Conservation (phyloP, 2,113 vertebrate genomes). For the Desmodus rotundus region DNA sequence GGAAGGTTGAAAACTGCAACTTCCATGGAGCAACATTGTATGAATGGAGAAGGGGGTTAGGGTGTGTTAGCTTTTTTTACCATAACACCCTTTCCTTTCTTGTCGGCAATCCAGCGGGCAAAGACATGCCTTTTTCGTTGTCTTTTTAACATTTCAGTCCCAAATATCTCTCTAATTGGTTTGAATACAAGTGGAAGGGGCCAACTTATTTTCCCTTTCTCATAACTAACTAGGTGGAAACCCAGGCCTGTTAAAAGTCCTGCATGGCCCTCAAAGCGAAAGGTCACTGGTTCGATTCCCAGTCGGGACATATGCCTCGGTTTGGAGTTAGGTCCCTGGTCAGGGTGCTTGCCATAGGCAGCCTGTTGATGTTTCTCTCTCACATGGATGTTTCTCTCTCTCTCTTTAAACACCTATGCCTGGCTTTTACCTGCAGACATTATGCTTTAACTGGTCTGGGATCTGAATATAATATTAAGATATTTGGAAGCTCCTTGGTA, state of each 20-base stretch:
- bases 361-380: no score
- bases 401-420: neutral
- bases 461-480: neutral
- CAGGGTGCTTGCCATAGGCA: no score
- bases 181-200: neutral
- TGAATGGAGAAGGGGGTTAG: neutral
- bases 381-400: no score
- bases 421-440: neutral
- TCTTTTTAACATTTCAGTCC: neutral
- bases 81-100: neutral
- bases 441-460: neutral
- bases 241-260: neutral
- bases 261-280: neutral
- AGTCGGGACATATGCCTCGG: no score
- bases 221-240: neutral
- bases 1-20: neutral
- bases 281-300: no score
- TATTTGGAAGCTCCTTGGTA: neutral
- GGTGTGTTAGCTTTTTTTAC: neutral
- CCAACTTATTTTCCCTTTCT: neutral
- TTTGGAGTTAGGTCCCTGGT: no score
- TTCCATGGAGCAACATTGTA: neutral
- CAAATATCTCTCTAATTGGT: neutral
- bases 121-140: neutral
- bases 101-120: neutral